phyloP scores from a whole-genome alignment of 2,797 vertebrate genomes.

The Clarias fuscus region DNA sequence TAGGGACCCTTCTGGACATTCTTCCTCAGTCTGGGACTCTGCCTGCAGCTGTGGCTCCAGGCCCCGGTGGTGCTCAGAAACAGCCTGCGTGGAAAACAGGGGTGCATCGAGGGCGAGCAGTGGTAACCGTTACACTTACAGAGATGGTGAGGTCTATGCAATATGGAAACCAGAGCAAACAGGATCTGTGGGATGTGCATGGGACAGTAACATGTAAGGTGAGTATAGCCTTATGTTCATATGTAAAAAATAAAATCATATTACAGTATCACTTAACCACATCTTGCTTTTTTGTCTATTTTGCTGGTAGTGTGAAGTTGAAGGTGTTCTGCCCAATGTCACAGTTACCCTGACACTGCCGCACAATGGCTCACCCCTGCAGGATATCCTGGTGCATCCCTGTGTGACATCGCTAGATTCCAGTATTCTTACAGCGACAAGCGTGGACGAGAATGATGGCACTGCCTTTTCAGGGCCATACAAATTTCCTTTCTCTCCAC shows the following conservation, averaged over 20 bases:
- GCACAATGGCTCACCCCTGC: constrained; percentile 89
- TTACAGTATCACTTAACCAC: neutral
- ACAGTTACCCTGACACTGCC: constrained; percentile 87
- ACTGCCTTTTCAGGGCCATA: constrained; percentile 91
- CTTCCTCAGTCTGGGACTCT: constrained; percentile 62
- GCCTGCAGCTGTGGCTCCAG: constrained; percentile 53
- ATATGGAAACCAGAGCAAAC: constrained; percentile 80
- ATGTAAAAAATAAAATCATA: neutral
- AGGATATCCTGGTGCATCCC: constrained; percentile 90
- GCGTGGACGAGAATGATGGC: constrained; percentile 79
- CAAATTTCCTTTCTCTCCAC: constrained; percentile 92
- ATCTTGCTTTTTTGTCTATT: constrained; percentile 16
- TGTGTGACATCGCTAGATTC: constrained; percentile 91
- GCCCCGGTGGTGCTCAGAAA: constrained; percentile 73
- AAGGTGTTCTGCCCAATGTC: constrained; percentile 88
- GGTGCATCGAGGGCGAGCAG: constrained; percentile 82
- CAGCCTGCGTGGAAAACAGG: constrained; percentile 88
- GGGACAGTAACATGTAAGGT: constrained; percentile 93
- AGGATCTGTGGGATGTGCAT: constrained; percentile 90
- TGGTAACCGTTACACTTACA: constrained; percentile 80
- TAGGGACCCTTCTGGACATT: constrained; percentile 85
- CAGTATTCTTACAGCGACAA: constrained; percentile 84
- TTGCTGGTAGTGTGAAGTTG: constrained; percentile 86
- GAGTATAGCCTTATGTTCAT: constrained; percentile 55
- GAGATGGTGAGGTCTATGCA: constrained; percentile 93